Evolutionary conservation across 92 coral and sea anemone species (phyloP), one percentile per base, ranked within the genome.

Genomic region (Parazoanthus swiftii): DNA sequence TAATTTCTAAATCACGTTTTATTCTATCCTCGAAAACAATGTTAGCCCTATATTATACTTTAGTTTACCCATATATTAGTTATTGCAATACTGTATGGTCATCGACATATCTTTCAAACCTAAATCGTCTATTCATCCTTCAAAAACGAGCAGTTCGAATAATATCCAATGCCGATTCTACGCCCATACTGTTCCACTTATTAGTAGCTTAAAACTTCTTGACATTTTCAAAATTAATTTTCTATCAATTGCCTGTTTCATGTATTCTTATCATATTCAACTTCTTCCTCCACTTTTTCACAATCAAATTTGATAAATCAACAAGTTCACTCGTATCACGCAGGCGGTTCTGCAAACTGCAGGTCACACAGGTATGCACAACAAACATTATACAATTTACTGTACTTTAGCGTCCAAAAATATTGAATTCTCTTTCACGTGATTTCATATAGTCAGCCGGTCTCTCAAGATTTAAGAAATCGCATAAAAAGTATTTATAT

Each of bases 61-160:
- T 75, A 75, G 36, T 75, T 33, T 74, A 74, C 79, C 79, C 79
- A 74, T 74, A 74, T n/a, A 29, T 74, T 18, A 74, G 18, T 74
- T 74, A 74, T 74, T 74, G 79, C 44, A 74, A 74, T 74, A 74
- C 18, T 74, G 36, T 74, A 74, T 74, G 79, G 79, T 74, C 79
- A 13, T 74, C 79, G 44, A 74, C 39, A 74, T 74, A 74, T 3
- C 79, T 4, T 38, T 74, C 44, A 74, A 39, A 39, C 42, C 42
- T 39, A 39, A 39, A 39, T 39, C 42, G 42, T 39, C 42, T 39
- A 39, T 39, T 39, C 42, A 39, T 39, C 42, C 56, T 76, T 10
- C 81, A 76, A 44, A 76, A 76, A 76, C 81, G 81, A 13, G 25
- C 25, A 10, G 81, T 76, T 44, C 81, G 81, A n/a, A 29, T 76